Percentiles rank a stretch among this genome's conserved stretches.
phyloP scores from a whole-genome alignment of 2,888 invertebrate species.

The Gnatocerus cornutus region DNA sequence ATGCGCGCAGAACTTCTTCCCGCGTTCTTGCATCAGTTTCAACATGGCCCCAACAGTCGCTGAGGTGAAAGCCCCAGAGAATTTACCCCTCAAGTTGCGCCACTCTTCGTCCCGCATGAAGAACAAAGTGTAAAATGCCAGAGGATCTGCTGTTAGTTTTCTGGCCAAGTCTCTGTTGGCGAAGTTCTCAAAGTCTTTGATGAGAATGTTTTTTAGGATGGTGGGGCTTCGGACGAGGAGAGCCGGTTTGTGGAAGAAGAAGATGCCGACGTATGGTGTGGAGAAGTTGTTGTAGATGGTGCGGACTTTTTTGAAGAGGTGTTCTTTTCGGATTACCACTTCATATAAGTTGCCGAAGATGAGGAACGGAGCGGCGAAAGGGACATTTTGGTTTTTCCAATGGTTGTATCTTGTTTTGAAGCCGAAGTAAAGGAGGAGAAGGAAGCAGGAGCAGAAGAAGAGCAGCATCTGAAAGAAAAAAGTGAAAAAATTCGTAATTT shows the following conservation, averaged over 20 bases:
- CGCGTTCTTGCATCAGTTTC: not conserved
- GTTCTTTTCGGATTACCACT: slow-evolving; percentile 7
- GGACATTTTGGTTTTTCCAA: slow-evolving; percentile 13
- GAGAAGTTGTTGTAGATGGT: slow-evolving; percentile 54
- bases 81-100: slow-evolving; percentile 71
- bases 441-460: no score
- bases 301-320: not conserved
- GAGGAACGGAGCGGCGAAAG: slow-evolving; percentile 2
- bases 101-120: slow-evolving; percentile 71
- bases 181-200: slow-evolving; percentile 71
- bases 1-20: not conserved
- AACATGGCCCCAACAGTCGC: not conserved
- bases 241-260: slow-evolving; percentile 70
- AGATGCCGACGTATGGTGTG: slow-evolving; percentile 69
- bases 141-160: slow-evolving; percentile 68
- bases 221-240: slow-evolving; percentile 70
- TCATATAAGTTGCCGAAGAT: slow-evolving; percentile 25
- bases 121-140: slow-evolving; percentile 68
- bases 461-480: no score
- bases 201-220: slow-evolving; percentile 69
- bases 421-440: no score
- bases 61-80: slow-evolving; percentile 61
- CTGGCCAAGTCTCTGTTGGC: slow-evolving; percentile 69
- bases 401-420: no score
- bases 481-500: no score